These are phyloP conservation scores for Augochlorella aurata DNA, from an alignment of 2,888 invertebrate species.

Conservation along the genomic window DNA sequence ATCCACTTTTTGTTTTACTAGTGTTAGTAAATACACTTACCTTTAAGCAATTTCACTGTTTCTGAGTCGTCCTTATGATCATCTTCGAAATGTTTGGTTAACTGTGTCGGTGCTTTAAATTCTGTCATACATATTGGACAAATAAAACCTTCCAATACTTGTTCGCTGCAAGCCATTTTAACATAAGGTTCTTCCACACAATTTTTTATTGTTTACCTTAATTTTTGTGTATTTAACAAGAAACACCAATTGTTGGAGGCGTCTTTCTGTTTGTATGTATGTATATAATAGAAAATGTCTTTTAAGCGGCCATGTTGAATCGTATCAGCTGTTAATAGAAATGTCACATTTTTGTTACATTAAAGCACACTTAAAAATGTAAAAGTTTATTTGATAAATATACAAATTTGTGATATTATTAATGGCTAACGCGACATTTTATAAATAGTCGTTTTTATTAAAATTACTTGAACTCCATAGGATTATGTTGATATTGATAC, in stretches of 20 bases:
- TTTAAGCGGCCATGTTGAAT: constrained; percentile 62
- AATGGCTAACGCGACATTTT: not conserved
- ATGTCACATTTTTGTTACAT: constrained; percentile 38
- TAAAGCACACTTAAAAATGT: not conserved
- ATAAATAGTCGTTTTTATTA: not conserved
- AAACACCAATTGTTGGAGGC: constrained; percentile 42
- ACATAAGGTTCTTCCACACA: not conserved
- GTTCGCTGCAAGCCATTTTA: constrained; percentile 82
- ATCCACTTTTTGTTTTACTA: not conserved
- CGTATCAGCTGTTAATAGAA: constrained; percentile 63
- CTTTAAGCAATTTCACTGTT: constrained; percentile 90
- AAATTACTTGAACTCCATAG: not conserved
- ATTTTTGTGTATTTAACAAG: constrained; percentile 9
- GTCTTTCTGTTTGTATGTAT: constrained; percentile 31
- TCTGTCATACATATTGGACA: constrained; percentile 97
- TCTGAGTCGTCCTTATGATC: constrained; percentile 94
- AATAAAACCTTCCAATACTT: constrained; percentile 95
- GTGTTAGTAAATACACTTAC: constrained; percentile 75
- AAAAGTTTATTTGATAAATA: constrained; percentile 33
- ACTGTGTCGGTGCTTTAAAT: constrained; percentile 90
- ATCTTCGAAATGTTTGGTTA: constrained; percentile 94
- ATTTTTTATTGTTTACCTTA: constrained; percentile 16
- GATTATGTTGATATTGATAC: not conserved
- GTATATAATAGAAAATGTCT: constrained; percentile 38
- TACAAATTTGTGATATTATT: constrained; percentile 14